Percentiles rank a stretch among this genome's conserved stretches.
phyloP scores from a whole-genome alignment of 2,797 vertebrate species.

The Cyprinodon diabolis region DNA sequence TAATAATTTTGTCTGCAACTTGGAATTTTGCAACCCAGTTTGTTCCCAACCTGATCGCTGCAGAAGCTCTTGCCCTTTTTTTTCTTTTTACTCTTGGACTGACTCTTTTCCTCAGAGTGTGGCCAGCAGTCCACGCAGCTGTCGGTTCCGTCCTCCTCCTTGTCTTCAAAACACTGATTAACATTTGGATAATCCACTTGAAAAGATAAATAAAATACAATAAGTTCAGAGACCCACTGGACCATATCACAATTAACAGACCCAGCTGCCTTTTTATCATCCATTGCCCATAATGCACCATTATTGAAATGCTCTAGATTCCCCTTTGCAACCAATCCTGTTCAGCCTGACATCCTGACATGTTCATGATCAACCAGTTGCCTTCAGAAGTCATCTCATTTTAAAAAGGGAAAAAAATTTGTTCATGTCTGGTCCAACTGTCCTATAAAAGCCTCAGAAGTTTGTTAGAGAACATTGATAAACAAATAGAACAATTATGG shows the following conservation, averaged over 20 bases:
- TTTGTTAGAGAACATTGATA: too few species aligned
- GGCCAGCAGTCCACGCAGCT: slow-evolving; percentile 95
- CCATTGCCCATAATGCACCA: neutral
- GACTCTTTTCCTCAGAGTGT: slow-evolving; percentile 84
- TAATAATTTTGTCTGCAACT: neutral
- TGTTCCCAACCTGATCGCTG: slow-evolving; percentile 82
- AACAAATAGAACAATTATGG: too few species aligned
- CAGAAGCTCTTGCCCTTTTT: slow-evolving; percentile 88
- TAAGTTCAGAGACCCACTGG: neutral
- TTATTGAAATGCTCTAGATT: too few species aligned
- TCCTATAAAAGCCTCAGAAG: too few species aligned
- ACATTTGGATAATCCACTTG: slow-evolving; percentile 85
- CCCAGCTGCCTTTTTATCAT: neutral
- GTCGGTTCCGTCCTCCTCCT: slow-evolving; percentile 88
- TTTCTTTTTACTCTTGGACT: slow-evolving; percentile 95
- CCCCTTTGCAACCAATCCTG: too few species aligned
- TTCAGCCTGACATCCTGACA: too few species aligned
- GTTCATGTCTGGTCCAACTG: too few species aligned
- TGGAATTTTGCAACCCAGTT: neutral
- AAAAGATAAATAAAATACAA: slow-evolving; percentile 13
- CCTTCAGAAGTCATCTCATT: too few species aligned
- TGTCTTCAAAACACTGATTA: slow-evolving; percentile 87
- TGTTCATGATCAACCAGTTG: too few species aligned
- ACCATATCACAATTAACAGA: neutral
- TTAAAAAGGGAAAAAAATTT: too few species aligned